Percentiles rank a stretch among this genome's conserved stretches.
phyloP scores from a whole-genome alignment of 2,888 invertebrate species.

The Hyposoter didymator region DNA sequence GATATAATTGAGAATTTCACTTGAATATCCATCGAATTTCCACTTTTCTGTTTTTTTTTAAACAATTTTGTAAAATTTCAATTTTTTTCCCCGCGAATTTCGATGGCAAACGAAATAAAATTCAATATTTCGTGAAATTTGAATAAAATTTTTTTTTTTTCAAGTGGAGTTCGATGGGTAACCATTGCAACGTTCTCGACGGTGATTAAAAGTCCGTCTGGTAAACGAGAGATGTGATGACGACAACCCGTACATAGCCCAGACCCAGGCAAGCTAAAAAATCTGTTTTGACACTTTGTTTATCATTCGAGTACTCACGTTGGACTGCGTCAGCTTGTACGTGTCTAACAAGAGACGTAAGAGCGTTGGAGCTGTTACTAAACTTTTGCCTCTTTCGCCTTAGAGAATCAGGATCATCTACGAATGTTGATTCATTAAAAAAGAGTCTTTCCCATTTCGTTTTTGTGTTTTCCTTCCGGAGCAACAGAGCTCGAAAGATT shows the following conservation, averaged over 20 bases:
- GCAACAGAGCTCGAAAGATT: not conserved
- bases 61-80: too few species aligned
- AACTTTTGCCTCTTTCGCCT: slow-evolving; percentile 87
- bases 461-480: not conserved
- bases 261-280: slow-evolving; percentile 74
- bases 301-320: slow-evolving; percentile 84
- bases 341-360: slow-evolving; percentile 82
- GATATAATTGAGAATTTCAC: slow-evolving; percentile 55
- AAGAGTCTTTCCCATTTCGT: not conserved
- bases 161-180: slow-evolving; percentile 45
- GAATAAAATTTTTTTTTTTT: slow-evolving; percentile 26
- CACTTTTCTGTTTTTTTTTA: not conserved
- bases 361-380: slow-evolving; percentile 85
- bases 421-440: slow-evolving; percentile 82
- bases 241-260: slow-evolving; percentile 67
- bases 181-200: slow-evolving; percentile 47
- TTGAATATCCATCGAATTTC: slow-evolving; percentile 50
- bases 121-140: not conserved
- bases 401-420: slow-evolving; percentile 87
- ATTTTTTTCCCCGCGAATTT: too few species aligned
- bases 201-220: slow-evolving; percentile 43
- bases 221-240: slow-evolving; percentile 48
- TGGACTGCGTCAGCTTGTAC: slow-evolving; percentile 84
- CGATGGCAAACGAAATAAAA: not conserved
- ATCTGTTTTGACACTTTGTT: slow-evolving; percentile 34